Conservation (phyloP, 1,140 invertebrate species). For the Xylocopa sonorina region DNA sequence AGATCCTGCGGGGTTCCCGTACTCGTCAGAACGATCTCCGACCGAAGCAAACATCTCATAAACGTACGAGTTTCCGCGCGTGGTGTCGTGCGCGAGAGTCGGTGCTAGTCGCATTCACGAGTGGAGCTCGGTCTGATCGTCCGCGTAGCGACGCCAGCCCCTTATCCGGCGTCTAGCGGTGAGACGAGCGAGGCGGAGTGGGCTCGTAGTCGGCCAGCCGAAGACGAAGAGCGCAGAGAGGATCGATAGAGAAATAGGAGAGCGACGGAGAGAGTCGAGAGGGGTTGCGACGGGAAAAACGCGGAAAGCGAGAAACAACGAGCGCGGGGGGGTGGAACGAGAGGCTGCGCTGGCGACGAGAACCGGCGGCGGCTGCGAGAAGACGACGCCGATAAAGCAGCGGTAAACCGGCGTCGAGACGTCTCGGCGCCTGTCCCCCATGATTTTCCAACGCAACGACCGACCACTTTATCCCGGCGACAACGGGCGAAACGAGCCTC, state of each 20-base stretch:
- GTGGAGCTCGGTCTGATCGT: neutral
- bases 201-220: neutral
- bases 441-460: conserved; percentile 70
- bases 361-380: conserved; percentile 54
- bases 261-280: neutral
- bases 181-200: neutral
- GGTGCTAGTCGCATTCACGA: neutral
- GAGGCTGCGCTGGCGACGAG: conserved; percentile 26
- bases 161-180: conserved; percentile 33
- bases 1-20: no score
- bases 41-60: neutral
- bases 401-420: conserved; percentile 71
- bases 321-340: neutral
- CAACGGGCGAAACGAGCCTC: conserved; percentile 40
- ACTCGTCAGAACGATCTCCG: neutral
- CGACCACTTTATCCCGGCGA: conserved; percentile 52
- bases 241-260: conserved; percentile 63
- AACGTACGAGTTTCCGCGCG: neutral
- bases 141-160: conserved; percentile 4
- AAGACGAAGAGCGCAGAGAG: conserved; percentile 12
- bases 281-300: no score
- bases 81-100: neutral
- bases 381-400: conserved; percentile 65
- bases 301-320: conserved; percentile 3
- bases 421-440: conserved; percentile 70